A percentile compares a stretch with the other conserved stretches of the same genome.
Evolutionary conservation across 2,888 invertebrate species (phyloP).

Genomic region (Heliconius hortense): DNA sequence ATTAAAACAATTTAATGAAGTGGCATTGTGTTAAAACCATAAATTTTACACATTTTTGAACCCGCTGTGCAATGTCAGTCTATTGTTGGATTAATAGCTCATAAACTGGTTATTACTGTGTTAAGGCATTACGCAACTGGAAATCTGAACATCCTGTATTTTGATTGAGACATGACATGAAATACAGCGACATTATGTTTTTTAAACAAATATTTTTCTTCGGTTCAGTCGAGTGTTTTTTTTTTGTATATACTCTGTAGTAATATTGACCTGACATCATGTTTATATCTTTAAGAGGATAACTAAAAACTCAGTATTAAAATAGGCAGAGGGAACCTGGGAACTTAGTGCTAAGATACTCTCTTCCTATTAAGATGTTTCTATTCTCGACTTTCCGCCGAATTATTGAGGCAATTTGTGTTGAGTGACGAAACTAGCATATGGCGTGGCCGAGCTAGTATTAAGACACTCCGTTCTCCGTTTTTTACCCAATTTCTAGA

Average conservation of each 20-base stretch:
- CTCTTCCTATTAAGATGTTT: no score
- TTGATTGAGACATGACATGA: constrained; percentile 1
- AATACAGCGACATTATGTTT: background rate
- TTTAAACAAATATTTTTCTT: no score
- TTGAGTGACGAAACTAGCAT: no score
- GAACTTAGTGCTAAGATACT: background rate
- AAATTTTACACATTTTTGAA: background rate
- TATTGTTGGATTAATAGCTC: constrained; percentile 40
- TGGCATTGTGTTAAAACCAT: background rate
- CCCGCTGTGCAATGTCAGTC: constrained; percentile 26
- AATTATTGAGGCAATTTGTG: no score
- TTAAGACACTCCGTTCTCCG: background rate
- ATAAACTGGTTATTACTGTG: constrained; percentile 32
- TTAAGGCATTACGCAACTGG: constrained; percentile 16
- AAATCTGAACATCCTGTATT: constrained; percentile 11
- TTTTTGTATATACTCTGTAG: no score
- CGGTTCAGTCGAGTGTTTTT: no score
- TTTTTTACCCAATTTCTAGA: background rate
- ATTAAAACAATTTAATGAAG: background rate
- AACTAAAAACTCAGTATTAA: no score
- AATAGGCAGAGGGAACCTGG: background rate
- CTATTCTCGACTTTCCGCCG: no score
- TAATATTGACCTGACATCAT: no score
- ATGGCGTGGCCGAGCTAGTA: no score
- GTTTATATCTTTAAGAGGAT: no score